Evolutionary conservation across 2,888 invertebrate species (phyloP), one percentile per base, ranked within the genome.

Genomic region (Troides oblongomaculatus): DNA sequence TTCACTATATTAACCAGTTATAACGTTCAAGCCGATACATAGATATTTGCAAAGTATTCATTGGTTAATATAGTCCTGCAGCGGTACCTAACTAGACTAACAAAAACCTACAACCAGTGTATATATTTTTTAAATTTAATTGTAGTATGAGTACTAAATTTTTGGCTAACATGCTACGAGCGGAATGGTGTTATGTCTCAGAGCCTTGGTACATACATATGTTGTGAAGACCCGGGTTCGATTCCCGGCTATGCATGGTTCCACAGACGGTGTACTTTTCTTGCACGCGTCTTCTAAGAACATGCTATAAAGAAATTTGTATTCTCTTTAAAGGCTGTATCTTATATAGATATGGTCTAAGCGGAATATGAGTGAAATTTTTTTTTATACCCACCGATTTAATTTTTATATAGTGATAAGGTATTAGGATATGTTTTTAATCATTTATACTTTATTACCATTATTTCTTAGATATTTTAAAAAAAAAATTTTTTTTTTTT

Each of bases 251-350:
- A 57, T 17, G 87, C 89, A 88, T 90, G 87, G 82, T 89, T 88
- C 89, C 88, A 90, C 90, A 87, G 90, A 84, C 79, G 73, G 81
- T 85, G 81, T 62, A 75, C 78, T 84, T 79, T 74, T 74, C 75
- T 89, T 85, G 84, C 77, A 82, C 79, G 58, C 72, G 78, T 83
- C 89, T 89, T 87, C 89, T 89, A 89, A 90, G 89, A 87, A 82
- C 88, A 90, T 90, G 90, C 90, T 73, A 90, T 68, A 90, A 64
- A 68, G 78, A 82, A 70, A 81, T 73, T 81, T 80, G 78, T 76
- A 71, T 79, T 81, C 76, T 76, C 74, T 64, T 68, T 53, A 58
- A 46, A 76, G 85, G 74, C 74, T 71, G 70, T 75, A 74, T 79
- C 25, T 10, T 81, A 84, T 70, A 79, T 84, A 81, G 83, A 76